Conservation (phyloP, 2,888 invertebrate species). For the Synergus laeviventris region DNA sequence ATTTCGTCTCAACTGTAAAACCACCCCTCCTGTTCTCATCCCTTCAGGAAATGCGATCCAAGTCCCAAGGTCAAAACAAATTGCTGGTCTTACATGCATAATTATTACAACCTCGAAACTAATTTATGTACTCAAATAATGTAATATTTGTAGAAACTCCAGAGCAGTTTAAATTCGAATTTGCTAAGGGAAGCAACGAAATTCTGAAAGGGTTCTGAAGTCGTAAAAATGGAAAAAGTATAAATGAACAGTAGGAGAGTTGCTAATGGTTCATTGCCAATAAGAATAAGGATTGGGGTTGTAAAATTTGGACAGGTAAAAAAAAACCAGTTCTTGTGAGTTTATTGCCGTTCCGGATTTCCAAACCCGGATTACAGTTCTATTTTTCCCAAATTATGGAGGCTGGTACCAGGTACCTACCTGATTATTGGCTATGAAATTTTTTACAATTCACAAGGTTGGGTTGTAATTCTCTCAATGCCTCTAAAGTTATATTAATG, state of each 20-base stretch:
- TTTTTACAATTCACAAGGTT: neutral
- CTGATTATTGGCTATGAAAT: slow-evolving; percentile 3
- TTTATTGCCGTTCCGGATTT: neutral
- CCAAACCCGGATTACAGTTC: neutral
- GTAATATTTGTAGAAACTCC: neutral
- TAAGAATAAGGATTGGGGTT: neutral
- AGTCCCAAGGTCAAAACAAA: neutral
- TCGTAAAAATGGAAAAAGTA: slow-evolving; percentile 19
- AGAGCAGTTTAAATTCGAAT: neutral
- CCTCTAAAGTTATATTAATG: neutral
- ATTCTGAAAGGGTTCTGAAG: neutral
- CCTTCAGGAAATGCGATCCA: neutral
- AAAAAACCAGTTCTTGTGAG: slow-evolving; percentile 1
- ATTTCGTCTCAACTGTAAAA: slow-evolving; percentile 59
- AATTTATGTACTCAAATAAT: neutral
- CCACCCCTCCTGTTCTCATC: slow-evolving; percentile 45
- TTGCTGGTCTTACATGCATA: neutral
- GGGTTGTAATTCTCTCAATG: neutral
- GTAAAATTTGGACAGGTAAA: slow-evolving; percentile 21
- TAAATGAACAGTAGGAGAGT: neutral
- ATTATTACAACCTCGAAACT: neutral
- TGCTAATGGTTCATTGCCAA: slow-evolving; percentile 12
- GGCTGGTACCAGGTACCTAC: neutral
- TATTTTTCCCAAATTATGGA: slow-evolving; percentile 9
- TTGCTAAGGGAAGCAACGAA: neutral